These are phyloP conservation scores for Harpagus bidentatus DNA, from an alignment of 2,113 vertebrate genomes.

Conservation along the genomic window DNA sequence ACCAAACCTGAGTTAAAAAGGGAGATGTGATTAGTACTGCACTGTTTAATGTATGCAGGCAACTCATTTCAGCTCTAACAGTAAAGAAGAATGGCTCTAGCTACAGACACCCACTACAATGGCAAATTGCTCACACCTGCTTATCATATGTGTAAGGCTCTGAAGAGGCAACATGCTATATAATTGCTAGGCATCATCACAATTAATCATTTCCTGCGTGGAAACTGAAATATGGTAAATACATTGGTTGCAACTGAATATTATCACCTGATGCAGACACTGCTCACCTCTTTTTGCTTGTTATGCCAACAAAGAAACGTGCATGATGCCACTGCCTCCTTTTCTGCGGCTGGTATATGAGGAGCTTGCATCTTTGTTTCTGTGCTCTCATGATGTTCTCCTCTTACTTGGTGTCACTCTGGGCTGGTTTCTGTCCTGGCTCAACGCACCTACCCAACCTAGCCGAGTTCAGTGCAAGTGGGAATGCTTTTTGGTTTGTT, in stretches of 20 bases:
- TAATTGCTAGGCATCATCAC: slow-evolving; percentile 28
- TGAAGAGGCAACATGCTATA: not conserved
- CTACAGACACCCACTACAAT: not conserved
- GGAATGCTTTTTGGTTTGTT: not conserved
- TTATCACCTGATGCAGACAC: slow-evolving; percentile 44
- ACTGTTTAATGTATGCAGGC: not conserved
- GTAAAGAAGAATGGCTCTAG: slow-evolving; percentile 36
- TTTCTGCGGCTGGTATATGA: not conserved
- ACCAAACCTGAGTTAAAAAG: not conserved
- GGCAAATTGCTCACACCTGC: slow-evolving; percentile 44
- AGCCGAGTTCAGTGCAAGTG: not conserved
- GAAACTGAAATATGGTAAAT: slow-evolving; percentile 33
- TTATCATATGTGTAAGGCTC: slow-evolving; percentile 7
- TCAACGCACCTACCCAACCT: not conserved
- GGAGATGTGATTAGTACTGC: not conserved
- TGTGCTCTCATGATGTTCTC: not conserved
- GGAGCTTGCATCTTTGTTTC: not conserved
- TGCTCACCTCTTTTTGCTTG: not conserved
- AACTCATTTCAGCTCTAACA: not conserved
- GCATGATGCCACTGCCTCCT: not conserved
- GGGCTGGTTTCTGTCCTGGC: not conserved
- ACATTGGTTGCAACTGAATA: slow-evolving; percentile 37
- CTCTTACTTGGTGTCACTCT: not conserved
- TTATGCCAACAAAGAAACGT: not conserved
- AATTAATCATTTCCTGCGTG: slow-evolving; percentile 46